A percentile compares a stretch with the other conserved stretches of the same genome.
Evolutionary conservation across 1,140 invertebrate species (phyloP).

Genomic region (Nomia melanderi): DNA sequence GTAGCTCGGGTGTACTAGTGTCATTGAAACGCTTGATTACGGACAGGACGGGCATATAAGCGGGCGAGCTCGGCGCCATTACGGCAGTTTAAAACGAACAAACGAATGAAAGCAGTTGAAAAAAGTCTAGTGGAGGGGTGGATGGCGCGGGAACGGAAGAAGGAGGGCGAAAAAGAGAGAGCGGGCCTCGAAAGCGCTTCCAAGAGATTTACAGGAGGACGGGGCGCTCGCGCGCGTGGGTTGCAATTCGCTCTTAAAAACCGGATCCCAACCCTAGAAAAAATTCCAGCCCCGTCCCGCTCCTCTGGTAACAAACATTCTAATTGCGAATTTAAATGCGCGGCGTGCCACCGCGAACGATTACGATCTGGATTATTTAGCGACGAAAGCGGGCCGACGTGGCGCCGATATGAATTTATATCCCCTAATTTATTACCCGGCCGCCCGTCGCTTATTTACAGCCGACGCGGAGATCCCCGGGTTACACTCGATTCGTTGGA

Average conservation of each 20-base stretch:
- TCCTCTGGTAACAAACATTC: not conserved
- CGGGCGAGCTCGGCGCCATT: not conserved
- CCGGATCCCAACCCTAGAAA: not conserved
- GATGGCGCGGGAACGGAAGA: not conserved
- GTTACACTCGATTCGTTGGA: not conserved
- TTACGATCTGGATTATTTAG: slow-evolving; percentile 11
- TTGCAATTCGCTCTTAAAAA: slow-evolving; percentile 9
- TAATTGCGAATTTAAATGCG: slow-evolving; percentile 10
- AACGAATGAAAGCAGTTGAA: not conserved
- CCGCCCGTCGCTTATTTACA: slow-evolving; percentile 3
- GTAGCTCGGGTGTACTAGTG: no score
- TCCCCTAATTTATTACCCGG: not conserved
- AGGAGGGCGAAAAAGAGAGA: not conserved
- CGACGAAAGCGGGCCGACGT: not conserved
- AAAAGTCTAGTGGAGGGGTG: not conserved
- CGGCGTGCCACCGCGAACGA: slow-evolving; percentile 1
- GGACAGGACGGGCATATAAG: not conserved
- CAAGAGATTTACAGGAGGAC: slow-evolving; percentile 6
- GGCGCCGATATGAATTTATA: slow-evolving; percentile 6
- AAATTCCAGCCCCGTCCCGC: not conserved
- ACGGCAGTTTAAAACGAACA: slow-evolving; percentile 3
- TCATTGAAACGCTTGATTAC: not conserved
- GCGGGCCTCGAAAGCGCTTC: not conserved
- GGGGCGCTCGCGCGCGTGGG: not conserved
- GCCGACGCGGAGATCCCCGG: not conserved